These are phyloP conservation scores for Pipa parva DNA, from an alignment of 2,113 vertebrate genomes.

Conservation along the genomic window DNA sequence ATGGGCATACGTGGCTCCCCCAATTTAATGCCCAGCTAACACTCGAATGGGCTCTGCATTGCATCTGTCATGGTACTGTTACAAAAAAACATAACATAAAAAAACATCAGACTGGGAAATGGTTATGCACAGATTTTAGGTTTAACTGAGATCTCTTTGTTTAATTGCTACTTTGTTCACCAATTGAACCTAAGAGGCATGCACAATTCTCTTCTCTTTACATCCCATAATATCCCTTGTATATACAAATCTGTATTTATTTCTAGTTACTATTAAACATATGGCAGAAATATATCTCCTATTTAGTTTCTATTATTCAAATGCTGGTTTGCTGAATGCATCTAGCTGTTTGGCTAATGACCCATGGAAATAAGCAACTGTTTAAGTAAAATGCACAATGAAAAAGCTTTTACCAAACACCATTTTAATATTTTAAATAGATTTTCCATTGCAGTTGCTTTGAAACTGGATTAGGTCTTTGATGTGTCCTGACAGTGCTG, in stretches of 20 bases:
- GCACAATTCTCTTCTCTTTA: neutral
- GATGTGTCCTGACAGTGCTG: constrained; percentile 93
- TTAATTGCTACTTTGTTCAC: neutral
- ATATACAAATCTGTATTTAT: constrained; percentile 37
- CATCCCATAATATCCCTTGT: constrained; percentile 11
- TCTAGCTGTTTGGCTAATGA: constrained; percentile 90
- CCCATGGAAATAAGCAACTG: constrained; percentile 95
- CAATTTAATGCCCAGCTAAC: too few species aligned
- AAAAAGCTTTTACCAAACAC: constrained; percentile 91
- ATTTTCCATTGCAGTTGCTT: constrained; percentile 81
- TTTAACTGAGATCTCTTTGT: too few species aligned
- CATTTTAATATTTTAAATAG: constrained; percentile 99
- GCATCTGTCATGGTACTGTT: too few species aligned
- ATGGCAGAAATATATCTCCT: constrained; percentile 65
- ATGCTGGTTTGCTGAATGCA: constrained; percentile 71
- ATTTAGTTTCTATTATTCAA: constrained; percentile 81
- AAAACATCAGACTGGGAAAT: too few species aligned
- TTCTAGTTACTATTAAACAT: constrained; percentile 55
- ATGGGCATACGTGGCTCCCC: too few species aligned
- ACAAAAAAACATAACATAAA: too few species aligned
- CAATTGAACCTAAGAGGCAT: neutral
- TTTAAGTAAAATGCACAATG: constrained; percentile 90
- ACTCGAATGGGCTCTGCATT: too few species aligned
- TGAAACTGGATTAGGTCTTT: constrained; percentile 95
- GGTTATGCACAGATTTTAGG: too few species aligned